Evolutionary conservation across 2,113 vertebrate species (phyloP).

Genomic region (Aramus guarauna): DNA sequence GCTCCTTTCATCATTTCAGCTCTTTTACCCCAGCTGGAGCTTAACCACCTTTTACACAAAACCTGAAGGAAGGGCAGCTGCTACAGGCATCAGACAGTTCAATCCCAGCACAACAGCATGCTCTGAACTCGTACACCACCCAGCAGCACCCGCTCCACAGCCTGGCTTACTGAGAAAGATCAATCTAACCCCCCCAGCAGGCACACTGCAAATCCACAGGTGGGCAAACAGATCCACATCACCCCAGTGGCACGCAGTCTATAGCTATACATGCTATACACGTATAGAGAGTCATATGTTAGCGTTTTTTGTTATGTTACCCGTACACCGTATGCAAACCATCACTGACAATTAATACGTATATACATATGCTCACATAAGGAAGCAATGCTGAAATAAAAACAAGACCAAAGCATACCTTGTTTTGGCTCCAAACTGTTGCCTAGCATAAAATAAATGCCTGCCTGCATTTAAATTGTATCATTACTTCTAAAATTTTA

Average conservation of each 20-base stretch:
- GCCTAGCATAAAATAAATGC: not conserved
- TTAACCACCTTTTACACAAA: not conserved
- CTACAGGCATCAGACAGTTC: not conserved
- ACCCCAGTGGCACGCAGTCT: fast-evolving
- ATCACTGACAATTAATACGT: not conserved
- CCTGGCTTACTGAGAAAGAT: not conserved
- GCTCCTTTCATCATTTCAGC: not conserved
- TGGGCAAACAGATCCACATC: not conserved
- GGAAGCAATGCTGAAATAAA: not conserved
- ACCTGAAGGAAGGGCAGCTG: not conserved
- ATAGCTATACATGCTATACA: too few species aligned
- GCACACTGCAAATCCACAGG: not conserved
- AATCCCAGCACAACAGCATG: fast-evolving
- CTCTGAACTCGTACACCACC: fast-evolving
- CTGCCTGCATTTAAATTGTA: not conserved
- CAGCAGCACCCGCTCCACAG: not conserved
- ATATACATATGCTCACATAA: not conserved
- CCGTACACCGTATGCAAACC: not conserved
- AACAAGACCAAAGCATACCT: not conserved
- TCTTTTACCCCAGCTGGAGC: not conserved
- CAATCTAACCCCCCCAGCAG: not conserved
- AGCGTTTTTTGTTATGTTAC: not conserved
- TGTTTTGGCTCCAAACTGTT: not conserved
- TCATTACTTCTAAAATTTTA: not conserved
- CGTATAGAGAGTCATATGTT: fast-evolving